These are phyloP conservation scores for Dolichotis patagonum DNA, from an alignment of 2,113 vertebrate genomes.

Conservation along the genomic window DNA sequence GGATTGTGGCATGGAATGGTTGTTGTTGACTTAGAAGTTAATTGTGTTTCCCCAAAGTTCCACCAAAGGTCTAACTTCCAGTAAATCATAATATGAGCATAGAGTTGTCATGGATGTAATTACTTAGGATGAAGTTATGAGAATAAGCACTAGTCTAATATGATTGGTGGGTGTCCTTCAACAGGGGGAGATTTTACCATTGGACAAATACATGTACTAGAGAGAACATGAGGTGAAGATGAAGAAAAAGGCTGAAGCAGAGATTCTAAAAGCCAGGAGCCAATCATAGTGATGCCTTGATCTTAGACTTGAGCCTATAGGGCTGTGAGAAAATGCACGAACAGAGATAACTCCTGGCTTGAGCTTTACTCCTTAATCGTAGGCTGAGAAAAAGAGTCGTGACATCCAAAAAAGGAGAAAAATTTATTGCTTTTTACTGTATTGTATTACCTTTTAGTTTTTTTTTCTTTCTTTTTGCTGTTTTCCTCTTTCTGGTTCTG, in stretches of 20 bases:
- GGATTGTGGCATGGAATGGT: background rate
- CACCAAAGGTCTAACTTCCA: background rate
- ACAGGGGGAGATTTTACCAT: background rate
- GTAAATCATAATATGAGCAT: background rate
- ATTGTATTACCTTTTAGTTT: background rate
- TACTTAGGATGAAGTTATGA: background rate
- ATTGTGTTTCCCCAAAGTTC: background rate
- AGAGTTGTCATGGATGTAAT: background rate
- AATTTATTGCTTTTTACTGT: background rate
- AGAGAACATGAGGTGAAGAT: background rate
- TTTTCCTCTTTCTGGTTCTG: background rate
- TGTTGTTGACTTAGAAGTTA: background rate
- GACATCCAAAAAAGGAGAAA: background rate
- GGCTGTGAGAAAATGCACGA: background rate
- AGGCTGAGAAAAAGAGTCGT: background rate
- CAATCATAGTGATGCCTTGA: background rate
- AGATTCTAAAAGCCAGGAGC: background rate
- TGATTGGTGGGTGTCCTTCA: background rate
- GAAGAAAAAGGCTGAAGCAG: background rate
- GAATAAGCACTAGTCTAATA: background rate
- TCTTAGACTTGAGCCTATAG: background rate
- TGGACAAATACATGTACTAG: background rate
- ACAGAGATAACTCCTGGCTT: background rate
- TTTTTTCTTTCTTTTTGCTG: background rate
- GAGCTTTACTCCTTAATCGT: background rate